A percentile compares a stretch with the other conserved stretches of the same genome.
These are phyloP conservation scores for Anarsia innoxiella DNA, from an alignment of 2,888 invertebrate genomes.

Conservation along the genomic window DNA sequence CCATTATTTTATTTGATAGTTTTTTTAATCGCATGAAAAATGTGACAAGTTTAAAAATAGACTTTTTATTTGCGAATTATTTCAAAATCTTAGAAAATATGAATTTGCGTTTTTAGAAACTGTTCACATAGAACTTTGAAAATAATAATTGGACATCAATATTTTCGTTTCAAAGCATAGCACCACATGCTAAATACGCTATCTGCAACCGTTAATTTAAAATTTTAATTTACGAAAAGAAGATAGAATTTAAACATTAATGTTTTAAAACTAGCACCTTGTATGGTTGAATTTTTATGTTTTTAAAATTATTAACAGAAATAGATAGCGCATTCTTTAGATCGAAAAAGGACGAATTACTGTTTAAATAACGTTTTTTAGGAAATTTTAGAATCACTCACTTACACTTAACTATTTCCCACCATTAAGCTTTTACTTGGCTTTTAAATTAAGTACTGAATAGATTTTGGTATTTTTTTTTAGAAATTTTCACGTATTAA, in stretches of 20 bases:
- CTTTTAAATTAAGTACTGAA: slow-evolving; percentile 67
- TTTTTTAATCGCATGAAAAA: no score
- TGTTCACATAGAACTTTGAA: no score
- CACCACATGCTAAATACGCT: slow-evolving; percentile 23
- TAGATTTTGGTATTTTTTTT: slow-evolving; percentile 55
- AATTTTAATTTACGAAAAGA: slow-evolving; percentile 15
- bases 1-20: no score
- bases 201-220: slow-evolving; percentile 25
- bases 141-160: no score
- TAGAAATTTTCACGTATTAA: slow-evolving; percentile 38
- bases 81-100: no score
- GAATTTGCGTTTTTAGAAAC: no score
- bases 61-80: no score
- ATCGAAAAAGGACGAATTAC: slow-evolving; percentile 44
- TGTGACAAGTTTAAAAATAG: no score
- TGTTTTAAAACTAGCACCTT: slow-evolving; percentile 33
- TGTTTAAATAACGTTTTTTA: slow-evolving; percentile 41
- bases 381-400: slow-evolving; percentile 40
- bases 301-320: slow-evolving; percentile 17
- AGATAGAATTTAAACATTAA: slow-evolving; percentile 21
- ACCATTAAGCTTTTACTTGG: slow-evolving; percentile 49
- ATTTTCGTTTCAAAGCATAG: slow-evolving; percentile 10
- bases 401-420: slow-evolving; percentile 39
- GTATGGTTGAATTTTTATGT: slow-evolving; percentile 20
- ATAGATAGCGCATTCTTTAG: slow-evolving; percentile 22